Percentiles rank a stretch among this genome's conserved stretches.
phyloP scores from a whole-genome alignment of 2,888 invertebrate genomes.

The Anoncus sp. region DNA sequence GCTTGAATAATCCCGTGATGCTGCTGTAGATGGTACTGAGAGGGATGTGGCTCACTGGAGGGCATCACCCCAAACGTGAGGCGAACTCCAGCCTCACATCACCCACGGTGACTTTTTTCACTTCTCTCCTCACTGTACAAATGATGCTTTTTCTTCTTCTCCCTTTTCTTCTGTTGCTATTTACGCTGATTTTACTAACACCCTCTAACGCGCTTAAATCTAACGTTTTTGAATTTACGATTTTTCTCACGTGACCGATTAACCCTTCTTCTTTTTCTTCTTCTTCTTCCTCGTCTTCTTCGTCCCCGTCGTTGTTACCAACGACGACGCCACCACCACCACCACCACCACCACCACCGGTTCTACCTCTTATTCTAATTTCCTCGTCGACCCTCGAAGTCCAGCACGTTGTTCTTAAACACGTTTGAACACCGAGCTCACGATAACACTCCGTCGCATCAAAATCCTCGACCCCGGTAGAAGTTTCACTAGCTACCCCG shows the following conservation, averaged over 20 bases:
- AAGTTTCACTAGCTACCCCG: conserved; percentile 79
- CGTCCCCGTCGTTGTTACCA: too few relatives aligned
- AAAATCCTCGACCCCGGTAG: conserved; percentile 72
- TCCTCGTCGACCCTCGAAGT: conserved; percentile 56
- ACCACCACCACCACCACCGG: conserved; percentile 53
- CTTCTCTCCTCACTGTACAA: conserved; percentile 60
- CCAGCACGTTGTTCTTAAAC: conserved; percentile 52
- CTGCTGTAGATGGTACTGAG: conserved; percentile 82
- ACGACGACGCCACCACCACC: too few relatives aligned
- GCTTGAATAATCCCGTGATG: conserved; percentile 79
- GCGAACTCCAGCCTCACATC: conserved; percentile 82
- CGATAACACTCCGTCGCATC: conserved; percentile 50
- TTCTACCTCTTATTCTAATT: conserved; percentile 61
- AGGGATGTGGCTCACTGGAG: conserved; percentile 83
- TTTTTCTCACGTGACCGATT: conserved; percentile 28
- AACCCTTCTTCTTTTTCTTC: conserved; percentile 42
- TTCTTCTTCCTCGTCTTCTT: conserved; percentile 28
- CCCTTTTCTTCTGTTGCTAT: conserved; percentile 63
- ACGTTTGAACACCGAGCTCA: conserved; percentile 43
- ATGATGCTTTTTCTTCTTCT: conserved; percentile 61
- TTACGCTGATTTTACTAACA: conserved; percentile 45
- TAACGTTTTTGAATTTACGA: conserved; percentile 35
- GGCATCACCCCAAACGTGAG: conserved; percentile 83
- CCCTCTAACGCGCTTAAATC: conserved; percentile 63
- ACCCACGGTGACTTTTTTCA: conserved; percentile 79